Conservation (phyloP, 2,888 invertebrate species). For the Dioctria linearis region DNA sequence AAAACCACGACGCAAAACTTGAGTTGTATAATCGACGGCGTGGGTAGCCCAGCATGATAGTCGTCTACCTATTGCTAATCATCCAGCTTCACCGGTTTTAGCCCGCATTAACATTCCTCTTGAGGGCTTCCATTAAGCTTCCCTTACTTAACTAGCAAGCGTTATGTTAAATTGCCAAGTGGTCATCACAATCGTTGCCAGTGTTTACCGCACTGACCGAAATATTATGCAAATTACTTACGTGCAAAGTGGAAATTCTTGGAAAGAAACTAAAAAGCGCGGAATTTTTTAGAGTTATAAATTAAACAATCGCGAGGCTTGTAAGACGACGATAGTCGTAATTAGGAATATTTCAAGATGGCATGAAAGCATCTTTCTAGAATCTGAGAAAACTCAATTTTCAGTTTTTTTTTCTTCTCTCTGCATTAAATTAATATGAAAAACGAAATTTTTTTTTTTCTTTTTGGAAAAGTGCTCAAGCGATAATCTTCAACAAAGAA, state of each 20-base stretch:
- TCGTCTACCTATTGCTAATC: conserved; percentile 23
- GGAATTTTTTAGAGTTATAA: neutral
- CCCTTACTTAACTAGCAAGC: neutral
- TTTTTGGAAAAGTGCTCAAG: conserved; percentile 5
- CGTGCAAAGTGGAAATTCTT: conserved; percentile 41
- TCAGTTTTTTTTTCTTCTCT: no score
- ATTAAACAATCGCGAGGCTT: no score
- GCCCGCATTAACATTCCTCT: conserved; percentile 45
- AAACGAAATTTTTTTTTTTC: neutral
- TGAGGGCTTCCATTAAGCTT: conserved; percentile 7
- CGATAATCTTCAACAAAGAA: conserved; percentile 4
- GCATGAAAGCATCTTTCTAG: no score
- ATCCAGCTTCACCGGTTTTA: conserved; percentile 27
- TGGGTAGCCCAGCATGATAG: neutral
- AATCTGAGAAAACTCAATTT: no score
- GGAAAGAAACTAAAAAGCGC: conserved; percentile 20
- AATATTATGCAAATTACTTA: conserved; percentile 37
- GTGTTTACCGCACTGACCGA: conserved; percentile 40
- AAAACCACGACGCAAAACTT: neutral
- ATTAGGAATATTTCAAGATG: no score
- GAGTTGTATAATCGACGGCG: neutral
- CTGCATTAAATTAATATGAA: neutral
- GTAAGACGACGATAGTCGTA: no score
- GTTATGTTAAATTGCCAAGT: neutral
- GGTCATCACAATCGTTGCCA: conserved; percentile 7